Evolutionary conservation across 2,113 vertebrate genomes (phyloP).

Genomic region (Cavia porcellus): DNA sequence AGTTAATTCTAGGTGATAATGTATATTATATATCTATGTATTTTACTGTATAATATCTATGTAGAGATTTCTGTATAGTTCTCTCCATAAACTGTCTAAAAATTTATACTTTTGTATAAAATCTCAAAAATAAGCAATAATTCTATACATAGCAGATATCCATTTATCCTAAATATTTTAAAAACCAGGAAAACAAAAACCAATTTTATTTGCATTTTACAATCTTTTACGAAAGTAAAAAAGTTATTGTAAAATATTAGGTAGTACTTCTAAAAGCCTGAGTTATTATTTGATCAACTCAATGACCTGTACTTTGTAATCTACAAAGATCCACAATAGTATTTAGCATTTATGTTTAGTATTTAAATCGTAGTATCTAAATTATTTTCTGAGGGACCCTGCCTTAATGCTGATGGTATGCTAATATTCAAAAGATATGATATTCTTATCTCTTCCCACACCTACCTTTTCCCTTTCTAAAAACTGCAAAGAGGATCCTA

Average conservation of each 20-base stretch:
- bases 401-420: not conserved
- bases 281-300: slow-evolving; percentile 1
- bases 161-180: not conserved
- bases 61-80: not conserved
- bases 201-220: not conserved
- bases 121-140: slow-evolving; percentile 17
- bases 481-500: not conserved
- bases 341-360: not conserved
- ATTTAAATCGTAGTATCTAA: not conserved
- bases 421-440: not conserved
- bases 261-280: not conserved
- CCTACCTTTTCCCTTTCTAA: not conserved
- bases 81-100: not conserved
- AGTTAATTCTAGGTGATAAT: slow-evolving; percentile 36
- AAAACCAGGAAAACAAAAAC: slow-evolving; percentile 27
- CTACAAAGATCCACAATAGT: not conserved
- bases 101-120: not conserved
- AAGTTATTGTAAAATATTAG: not conserved
- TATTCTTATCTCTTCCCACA: not conserved
- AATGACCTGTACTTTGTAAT: not conserved
- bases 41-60: not conserved
- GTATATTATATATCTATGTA: not conserved
- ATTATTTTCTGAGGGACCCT: not conserved
- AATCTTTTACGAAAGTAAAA: slow-evolving; percentile 45
- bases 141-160: not conserved